These are phyloP conservation scores for Thunnus albacares DNA, from an alignment of 2,797 vertebrate genomes.

Conservation along the genomic window DNA sequence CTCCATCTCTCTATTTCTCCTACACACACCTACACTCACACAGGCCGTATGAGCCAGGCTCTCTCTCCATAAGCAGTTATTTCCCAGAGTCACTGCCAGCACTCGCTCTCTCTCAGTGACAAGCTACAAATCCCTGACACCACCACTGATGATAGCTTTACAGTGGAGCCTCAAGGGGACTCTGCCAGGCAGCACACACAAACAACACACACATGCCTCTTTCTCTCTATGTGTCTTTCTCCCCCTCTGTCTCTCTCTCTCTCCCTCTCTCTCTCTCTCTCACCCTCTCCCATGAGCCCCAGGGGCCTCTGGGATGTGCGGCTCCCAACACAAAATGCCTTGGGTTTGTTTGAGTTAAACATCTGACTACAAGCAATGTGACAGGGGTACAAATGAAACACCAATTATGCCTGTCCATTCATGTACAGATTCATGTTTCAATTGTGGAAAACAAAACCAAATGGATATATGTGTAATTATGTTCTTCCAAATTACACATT, in stretches of 20 bases:
- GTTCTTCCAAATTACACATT: conserved; percentile 33
- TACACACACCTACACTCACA: conserved; percentile 62
- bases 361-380: conserved; percentile 70
- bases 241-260: conserved; percentile 27
- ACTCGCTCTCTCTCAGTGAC: conserved; percentile 77
- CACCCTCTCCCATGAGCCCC: conserved; percentile 73
- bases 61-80: conserved; percentile 81
- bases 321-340: conserved; percentile 72
- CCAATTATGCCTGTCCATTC: conserved; percentile 63
- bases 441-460: conserved; percentile 41
- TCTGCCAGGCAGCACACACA: conserved; percentile 80
- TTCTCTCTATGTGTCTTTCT: conserved; percentile 33
- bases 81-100: conserved; percentile 83
- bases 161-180: conserved; percentile 84
- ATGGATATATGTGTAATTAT: conserved; percentile 40
- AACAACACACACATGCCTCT: conserved; percentile 64
- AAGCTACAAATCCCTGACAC: conserved; percentile 90
- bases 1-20: conserved; percentile 50
- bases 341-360: conserved; percentile 80
- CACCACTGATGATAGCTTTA: conserved; percentile 88
- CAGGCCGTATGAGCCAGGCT: conserved; percentile 57
- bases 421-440: conserved; percentile 53
- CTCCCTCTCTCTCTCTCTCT: conserved; percentile 36
- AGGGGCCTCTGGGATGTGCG: conserved; percentile 71
- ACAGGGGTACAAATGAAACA: conserved; percentile 65